phyloP scores from a whole-genome alignment of 2,888 invertebrate genomes.

The Liodrosophila aerea region DNA sequence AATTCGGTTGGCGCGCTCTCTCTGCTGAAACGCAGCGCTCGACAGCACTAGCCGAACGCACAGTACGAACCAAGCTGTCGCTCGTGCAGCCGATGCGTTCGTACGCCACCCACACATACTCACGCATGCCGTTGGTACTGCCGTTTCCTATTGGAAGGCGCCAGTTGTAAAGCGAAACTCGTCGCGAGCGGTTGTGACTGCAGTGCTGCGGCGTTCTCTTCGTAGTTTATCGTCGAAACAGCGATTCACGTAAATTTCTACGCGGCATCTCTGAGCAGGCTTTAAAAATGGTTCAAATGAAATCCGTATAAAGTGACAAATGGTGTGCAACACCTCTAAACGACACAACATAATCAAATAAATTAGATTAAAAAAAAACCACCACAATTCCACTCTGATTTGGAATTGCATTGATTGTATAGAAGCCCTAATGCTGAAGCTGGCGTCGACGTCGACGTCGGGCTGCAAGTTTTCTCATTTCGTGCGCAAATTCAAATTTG shows the following conservation, averaged over 20 bases:
- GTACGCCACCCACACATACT: constrained; percentile 49
- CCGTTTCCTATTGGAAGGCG: constrained; percentile 60
- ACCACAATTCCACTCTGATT: no score
- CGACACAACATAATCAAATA: no score
- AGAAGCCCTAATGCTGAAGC: constrained; percentile 8
- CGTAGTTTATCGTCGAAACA: constrained; percentile 5
- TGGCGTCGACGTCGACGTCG: constrained; percentile 14
- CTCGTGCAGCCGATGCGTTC: constrained; percentile 37
- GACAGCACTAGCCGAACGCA: constrained; percentile 18
- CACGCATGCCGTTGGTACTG: constrained; percentile 45
- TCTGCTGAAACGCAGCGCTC: constrained; percentile 8
- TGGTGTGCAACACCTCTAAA: no score
- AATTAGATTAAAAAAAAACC: no score
- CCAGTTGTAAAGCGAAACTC: constrained; percentile 74
- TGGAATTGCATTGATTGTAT: constrained; percentile 58
- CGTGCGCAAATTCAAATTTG: constrained; percentile 19
- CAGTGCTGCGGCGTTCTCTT: constrained; percentile 18
- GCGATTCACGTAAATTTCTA: constrained; percentile 58
- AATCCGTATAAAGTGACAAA: no score
- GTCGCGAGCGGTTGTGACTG: constrained; percentile 64
- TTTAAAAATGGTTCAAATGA: neutral
- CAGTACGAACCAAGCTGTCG: constrained; percentile 27
- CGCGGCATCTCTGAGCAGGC: no score
- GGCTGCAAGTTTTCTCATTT: neutral
- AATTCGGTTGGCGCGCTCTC: constrained; percentile 13